Base-by-base conservation (phyloP, 1,140 invertebrate species). In the Diprion similis region DNA sequence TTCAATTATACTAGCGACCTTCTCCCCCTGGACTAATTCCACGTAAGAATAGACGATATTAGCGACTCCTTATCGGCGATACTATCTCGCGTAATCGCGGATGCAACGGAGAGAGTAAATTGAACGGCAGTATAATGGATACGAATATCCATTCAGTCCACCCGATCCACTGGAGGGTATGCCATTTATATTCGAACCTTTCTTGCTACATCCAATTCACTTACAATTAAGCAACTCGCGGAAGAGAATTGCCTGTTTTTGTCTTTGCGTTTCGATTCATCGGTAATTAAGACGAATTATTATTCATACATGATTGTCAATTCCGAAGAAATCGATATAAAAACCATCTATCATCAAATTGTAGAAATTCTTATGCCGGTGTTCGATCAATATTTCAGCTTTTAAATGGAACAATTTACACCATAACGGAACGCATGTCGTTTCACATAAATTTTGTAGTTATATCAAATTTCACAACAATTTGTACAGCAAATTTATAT, bases 41-140 rank as follows among this genome's bases (percentile, higher is more conserved):
- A 37, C 6, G 24, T 37, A 15, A 17, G 4, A 59, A 0, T 17
- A 8, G 51, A 7, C 8, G 51, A 59, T 59, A 17, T 59, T 59
- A 59, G 51, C 51, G 11, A 59, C 51, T 59, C 51, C 51, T 59
- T 17, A 17, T 59, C 51, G 51, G n/a, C 9, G 51, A 59, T 59
- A 59, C 51, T 4, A 8, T 59, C 51, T 9, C 6, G 4, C 51
- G 51, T 59, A 59, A 59, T 59, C 51, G 51, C 51, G 11, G 51
- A 59, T 59, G 51, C 51, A 59, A 59, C 51, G 11, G 51, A 59
- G 51, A 59, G 51, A 59, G 51, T 17, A 59, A 59, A 59, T 59
- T 59, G 51, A 9, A 9, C 9, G 51, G n/a, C 51, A 13, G n/a
- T 59, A 1, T 59, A 59, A 59, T 59, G 51, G 51, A 59, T 59